Conservation (phyloP, 1,140 invertebrate genomes). For the Ceratina australensis region DNA sequence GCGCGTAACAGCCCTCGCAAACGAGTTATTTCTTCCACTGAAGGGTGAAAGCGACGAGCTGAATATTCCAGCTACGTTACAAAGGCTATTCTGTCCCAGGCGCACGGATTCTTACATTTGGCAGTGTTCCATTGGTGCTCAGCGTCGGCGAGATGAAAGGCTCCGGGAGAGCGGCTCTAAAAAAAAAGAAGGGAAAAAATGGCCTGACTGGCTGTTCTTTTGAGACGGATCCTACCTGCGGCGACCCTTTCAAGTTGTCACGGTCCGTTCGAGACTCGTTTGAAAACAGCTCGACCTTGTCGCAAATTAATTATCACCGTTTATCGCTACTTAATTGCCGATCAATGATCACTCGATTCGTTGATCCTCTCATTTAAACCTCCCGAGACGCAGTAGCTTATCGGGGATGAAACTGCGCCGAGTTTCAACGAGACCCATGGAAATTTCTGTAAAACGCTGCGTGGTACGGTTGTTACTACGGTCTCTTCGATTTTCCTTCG, state of each 20-base stretch:
- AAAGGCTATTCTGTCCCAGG: slow-evolving; percentile 25
- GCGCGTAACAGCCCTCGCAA: too few relatives aligned
- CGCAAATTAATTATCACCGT: slow-evolving; percentile 54
- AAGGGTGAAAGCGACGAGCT: neutral
- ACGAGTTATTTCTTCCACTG: neutral
- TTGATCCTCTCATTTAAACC: neutral
- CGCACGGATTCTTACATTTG: slow-evolving; percentile 40
- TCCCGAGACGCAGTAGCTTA: neutral
- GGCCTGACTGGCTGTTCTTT: slow-evolving; percentile 21
- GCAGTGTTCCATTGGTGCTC: slow-evolving; percentile 22
- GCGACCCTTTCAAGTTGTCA: neutral
- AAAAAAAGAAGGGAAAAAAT: slow-evolving; percentile 8
- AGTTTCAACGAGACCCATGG: neutral
- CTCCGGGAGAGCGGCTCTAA: too few relatives aligned
- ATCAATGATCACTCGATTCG: slow-evolving; percentile 18
- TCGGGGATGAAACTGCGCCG: neutral
- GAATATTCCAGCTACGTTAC: slow-evolving; percentile 43
- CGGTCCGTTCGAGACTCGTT: neutral
- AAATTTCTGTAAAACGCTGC: neutral
- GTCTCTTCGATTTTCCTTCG: too few relatives aligned
- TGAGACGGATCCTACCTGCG: neutral
- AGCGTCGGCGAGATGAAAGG: slow-evolving; percentile 47
- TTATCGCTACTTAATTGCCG: neutral
- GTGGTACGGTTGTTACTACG: too few relatives aligned
- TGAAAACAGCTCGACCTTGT: slow-evolving; percentile 2